A percentile compares a stretch with the other conserved stretches of the same genome.
phyloP scores from a whole-genome alignment of 2,113 vertebrate genomes.

The Bubo scandiacus region DNA sequence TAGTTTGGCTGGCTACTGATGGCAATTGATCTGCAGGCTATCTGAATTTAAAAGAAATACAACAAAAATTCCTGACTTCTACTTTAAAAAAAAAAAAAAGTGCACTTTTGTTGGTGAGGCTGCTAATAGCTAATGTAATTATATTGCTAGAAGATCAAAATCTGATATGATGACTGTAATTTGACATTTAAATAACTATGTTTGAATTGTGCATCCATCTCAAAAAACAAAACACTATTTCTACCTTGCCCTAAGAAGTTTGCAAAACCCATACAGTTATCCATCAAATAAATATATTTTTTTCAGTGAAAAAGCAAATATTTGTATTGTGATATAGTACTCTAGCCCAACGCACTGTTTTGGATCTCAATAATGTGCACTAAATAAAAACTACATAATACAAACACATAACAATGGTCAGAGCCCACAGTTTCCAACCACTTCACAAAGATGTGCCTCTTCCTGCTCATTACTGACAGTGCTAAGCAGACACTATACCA shows the following conservation, averaged over 20 bases:
- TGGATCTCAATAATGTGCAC: background rate
- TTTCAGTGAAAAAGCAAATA: background rate
- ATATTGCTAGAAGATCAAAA: background rate
- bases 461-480: background rate
- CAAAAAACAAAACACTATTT: background rate
- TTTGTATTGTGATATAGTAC: background rate
- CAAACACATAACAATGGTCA: background rate
- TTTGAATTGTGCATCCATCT: background rate
- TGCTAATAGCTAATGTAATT: background rate
- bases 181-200: background rate
- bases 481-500: background rate
- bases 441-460: background rate
- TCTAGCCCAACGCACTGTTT: background rate
- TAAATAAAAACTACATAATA: background rate
- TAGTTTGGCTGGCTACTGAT: constrained; percentile 17
- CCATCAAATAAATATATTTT: background rate
- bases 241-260: background rate
- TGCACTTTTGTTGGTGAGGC: background rate
- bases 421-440: background rate
- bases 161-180: background rate
- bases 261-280: background rate
- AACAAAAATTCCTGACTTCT: background rate
- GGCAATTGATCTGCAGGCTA: background rate
- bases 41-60: background rate
- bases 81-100: background rate